Evolutionary conservation across 1,140 invertebrate genomes (phyloP).

Genomic region (Drosophila kohkoa): DNA sequence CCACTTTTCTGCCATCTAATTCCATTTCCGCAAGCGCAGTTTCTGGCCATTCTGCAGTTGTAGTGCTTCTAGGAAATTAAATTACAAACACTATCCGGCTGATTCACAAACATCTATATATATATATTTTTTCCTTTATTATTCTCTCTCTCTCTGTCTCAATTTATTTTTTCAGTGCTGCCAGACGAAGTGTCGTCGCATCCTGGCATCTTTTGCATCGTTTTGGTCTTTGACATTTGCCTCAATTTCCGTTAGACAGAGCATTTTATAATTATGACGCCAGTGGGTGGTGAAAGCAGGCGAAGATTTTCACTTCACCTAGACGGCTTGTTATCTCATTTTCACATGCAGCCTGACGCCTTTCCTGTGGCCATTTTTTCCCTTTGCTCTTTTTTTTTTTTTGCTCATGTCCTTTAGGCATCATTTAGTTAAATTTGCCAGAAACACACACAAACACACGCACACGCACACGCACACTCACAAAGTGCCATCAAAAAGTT

Average conservation of each 20-base stretch:
- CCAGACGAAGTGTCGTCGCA: constrained; percentile 4
- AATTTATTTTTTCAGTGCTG: constrained; percentile 1
- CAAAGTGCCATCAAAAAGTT: background rate
- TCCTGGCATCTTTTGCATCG: background rate
- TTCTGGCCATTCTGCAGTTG: constrained; percentile 59
- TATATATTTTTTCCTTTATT: background rate
- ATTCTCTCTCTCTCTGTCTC: background rate
- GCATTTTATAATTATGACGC: constrained; percentile 62
- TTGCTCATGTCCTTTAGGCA: constrained; percentile 28
- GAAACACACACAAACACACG: background rate
- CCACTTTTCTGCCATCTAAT: constrained; percentile 45
- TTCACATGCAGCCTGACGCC: constrained; percentile 34
- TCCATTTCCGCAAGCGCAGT: constrained; percentile 68
- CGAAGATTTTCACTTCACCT: background rate
- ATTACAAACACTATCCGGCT: constrained; percentile 74
- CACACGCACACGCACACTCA: too few species aligned
- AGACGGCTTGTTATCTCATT: constrained; percentile 31
- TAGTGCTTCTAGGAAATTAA: constrained; percentile 69
- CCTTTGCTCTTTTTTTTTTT: background rate
- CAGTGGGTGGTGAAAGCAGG: constrained; percentile 13
- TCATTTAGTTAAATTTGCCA: constrained; percentile 29
- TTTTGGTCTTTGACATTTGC: constrained; percentile 47
- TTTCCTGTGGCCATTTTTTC: constrained; percentile 34
- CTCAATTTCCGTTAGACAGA: constrained; percentile 64
- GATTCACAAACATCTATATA: constrained; percentile 10